Percentiles rank a stretch among this genome's conserved stretches.
These are phyloP conservation scores for Tupiocoris notatus DNA, from an alignment of 2,888 invertebrate species.

Conservation along the genomic window DNA sequence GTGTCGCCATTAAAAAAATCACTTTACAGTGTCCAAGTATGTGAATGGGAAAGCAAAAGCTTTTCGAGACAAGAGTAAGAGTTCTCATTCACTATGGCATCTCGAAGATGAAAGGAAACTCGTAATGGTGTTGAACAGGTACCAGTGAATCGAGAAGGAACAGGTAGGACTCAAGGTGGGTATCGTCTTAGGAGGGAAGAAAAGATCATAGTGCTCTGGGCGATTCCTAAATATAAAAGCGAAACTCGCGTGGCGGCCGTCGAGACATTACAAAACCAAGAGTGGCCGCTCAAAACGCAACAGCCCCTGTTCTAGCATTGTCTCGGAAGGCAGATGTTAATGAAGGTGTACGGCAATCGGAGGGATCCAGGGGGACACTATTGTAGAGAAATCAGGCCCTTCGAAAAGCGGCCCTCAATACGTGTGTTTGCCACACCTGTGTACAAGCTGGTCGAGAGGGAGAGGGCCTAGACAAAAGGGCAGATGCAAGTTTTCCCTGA, in stretches of 20 bases:
- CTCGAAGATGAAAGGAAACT: not conserved
- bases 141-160: slow-evolving; percentile 7
- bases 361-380: not conserved
- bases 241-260: slow-evolving; percentile 9
- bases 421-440: slow-evolving; percentile 16
- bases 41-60: too few relatives aligned
- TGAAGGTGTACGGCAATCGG: slow-evolving; percentile 20
- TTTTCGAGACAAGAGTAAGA: too few relatives aligned
- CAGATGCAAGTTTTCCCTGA: slow-evolving; percentile 22
- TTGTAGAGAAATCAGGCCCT: slow-evolving; percentile 34
- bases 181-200: slow-evolving; percentile 8
- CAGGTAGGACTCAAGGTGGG: slow-evolving; percentile 19
- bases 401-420: not conserved
- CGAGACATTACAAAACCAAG: slow-evolving; percentile 1
- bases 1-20: too few relatives aligned
- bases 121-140: not conserved
- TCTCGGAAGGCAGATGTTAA: slow-evolving; percentile 28
- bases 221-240: not conserved
- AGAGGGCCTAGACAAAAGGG: slow-evolving; percentile 23
- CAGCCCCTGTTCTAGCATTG: slow-evolving; percentile 10
- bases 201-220: slow-evolving; percentile 26
- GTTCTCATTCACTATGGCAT: too few relatives aligned
- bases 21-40: too few relatives aligned
- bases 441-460: slow-evolving; percentile 22
- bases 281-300: slow-evolving; percentile 18